Conservation (phyloP, 2,888 invertebrate species). For the Eurytoma californica region DNA sequence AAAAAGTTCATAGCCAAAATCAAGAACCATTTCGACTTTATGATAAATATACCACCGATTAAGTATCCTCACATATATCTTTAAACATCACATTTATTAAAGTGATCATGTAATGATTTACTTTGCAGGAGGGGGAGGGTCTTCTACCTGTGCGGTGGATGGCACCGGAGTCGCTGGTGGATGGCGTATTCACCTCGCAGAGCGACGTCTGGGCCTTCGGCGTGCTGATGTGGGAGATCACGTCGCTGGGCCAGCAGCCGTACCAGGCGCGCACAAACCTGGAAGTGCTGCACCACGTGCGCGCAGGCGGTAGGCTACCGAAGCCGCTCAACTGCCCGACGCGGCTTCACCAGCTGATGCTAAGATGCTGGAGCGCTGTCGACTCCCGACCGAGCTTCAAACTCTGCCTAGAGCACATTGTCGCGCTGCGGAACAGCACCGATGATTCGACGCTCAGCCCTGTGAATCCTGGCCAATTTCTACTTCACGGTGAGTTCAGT, state of each 20-base stretch:
- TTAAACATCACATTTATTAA: too few relatives aligned
- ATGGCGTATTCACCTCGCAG: conserved; percentile 97
- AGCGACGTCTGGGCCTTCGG: conserved; percentile 98
- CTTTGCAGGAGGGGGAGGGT: conserved; percentile 77
- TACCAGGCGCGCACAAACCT: conserved; percentile 95
- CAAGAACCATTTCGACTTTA: too few relatives aligned
- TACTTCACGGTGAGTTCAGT: conserved; percentile 28
- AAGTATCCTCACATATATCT: too few relatives aligned
- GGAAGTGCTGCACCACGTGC: conserved; percentile 93
- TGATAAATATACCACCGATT: too few relatives aligned
- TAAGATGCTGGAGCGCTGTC: conserved; percentile 91
- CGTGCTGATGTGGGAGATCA: conserved; percentile 96
- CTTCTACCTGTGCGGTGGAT: conserved; percentile 97
- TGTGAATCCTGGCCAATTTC: conserved; percentile 70
- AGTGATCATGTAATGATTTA: too few relatives aligned
- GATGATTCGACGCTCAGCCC: conserved; percentile 69
- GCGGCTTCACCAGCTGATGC: conserved; percentile 88
- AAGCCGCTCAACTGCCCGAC: conserved; percentile 90
- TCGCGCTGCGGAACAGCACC: conserved; percentile 66
- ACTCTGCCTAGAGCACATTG: conserved; percentile 81
- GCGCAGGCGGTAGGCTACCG: conserved; percentile 90
- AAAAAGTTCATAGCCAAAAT: too few relatives aligned
- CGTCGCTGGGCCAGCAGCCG: conserved; percentile 96
- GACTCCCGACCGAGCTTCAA: conserved; percentile 92
- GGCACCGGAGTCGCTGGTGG: conserved; percentile 97